These are phyloP conservation scores for Corvus moneduloides DNA, from an alignment of 2,113 vertebrate genomes.

Conservation along the genomic window DNA sequence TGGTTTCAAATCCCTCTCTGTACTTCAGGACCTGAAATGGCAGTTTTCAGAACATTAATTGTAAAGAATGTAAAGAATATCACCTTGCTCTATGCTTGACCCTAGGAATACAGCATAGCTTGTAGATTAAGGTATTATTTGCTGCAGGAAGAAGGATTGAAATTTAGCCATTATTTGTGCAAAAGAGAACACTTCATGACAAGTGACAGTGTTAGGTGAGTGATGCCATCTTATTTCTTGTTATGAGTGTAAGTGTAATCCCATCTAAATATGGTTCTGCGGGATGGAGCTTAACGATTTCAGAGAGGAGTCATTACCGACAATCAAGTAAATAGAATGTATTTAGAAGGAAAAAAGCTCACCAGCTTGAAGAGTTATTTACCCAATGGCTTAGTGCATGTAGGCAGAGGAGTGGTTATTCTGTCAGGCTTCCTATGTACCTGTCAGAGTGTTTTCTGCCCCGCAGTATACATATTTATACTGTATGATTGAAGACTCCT, in stretches of 20 bases:
- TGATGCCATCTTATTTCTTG: not conserved
- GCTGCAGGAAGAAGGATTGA: not conserved
- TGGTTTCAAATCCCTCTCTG: not conserved
- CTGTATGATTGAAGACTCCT: not conserved
- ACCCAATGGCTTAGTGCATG: not conserved
- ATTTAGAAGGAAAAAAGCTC: not conserved
- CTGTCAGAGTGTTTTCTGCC: constrained; percentile 23
- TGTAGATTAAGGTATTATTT: constrained; percentile 5
- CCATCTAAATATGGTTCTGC: not conserved
- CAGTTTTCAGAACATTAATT: constrained; percentile 20
- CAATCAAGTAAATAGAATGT: not conserved
- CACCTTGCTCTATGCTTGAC: constrained; percentile 1
- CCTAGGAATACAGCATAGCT: not conserved
- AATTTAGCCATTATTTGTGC: not conserved
- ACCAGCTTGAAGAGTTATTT: not conserved
- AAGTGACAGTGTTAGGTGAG: not conserved
- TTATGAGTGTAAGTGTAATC: not conserved
- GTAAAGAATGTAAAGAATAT: not conserved
- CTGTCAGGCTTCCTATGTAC: constrained; percentile 6
- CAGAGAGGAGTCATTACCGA: constrained; percentile 13
- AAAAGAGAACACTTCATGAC: not conserved
- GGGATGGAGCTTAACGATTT: not conserved
- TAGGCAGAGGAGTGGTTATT: constrained; percentile 35
- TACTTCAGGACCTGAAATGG: not conserved
- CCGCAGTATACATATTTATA: not conserved